Evolutionary conservation across 2,797 vertebrate species (phyloP).

Genomic region (Sebastolobus alascanus): DNA sequence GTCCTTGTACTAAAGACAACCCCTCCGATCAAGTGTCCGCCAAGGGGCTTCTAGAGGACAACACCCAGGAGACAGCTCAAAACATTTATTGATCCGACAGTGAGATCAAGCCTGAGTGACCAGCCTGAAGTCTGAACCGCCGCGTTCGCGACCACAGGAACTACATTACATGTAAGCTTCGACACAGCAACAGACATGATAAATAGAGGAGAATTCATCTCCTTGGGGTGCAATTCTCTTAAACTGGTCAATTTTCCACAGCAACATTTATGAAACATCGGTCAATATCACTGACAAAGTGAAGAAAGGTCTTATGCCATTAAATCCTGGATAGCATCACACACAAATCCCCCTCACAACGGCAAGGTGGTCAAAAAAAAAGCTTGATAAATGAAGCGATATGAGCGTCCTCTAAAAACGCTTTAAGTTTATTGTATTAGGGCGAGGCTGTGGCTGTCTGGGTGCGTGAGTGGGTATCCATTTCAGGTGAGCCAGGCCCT

Average conservation of each 20-base stretch:
- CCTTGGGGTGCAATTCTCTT: slow-evolving; percentile 50
- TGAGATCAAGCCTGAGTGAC: slow-evolving; percentile 46
- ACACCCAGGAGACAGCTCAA: slow-evolving; percentile 49
- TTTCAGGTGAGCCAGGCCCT: slow-evolving; percentile 60
- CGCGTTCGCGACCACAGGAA: slow-evolving; percentile 15
- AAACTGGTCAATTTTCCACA: slow-evolving; percentile 61
- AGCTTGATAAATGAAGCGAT: slow-evolving; percentile 70
- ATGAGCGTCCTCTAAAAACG: slow-evolving; percentile 64
- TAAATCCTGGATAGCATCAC: slow-evolving; percentile 40
- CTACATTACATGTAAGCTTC: slow-evolving; percentile 25
- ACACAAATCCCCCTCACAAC: slow-evolving; percentile 56
- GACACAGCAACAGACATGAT: slow-evolving; percentile 35
- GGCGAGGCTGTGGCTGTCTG: slow-evolving; percentile 43
- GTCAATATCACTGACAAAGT: slow-evolving; percentile 61
- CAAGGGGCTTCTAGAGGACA: slow-evolving; percentile 55
- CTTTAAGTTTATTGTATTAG: slow-evolving; percentile 66
- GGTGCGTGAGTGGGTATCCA: slow-evolving; percentile 44
- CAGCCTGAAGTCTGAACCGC: slow-evolving; percentile 37
- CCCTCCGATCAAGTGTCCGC: slow-evolving; percentile 43
- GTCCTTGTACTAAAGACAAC: slow-evolving; percentile 46
- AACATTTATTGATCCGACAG: slow-evolving; percentile 64
- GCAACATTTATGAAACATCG: slow-evolving; percentile 61
- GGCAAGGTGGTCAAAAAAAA: slow-evolving; percentile 36
- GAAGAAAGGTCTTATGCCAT: slow-evolving; percentile 38
- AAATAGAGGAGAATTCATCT: slow-evolving; percentile 45